Conservation (phyloP, 2,797 vertebrate genomes). For the Natrix natrix region DNA sequence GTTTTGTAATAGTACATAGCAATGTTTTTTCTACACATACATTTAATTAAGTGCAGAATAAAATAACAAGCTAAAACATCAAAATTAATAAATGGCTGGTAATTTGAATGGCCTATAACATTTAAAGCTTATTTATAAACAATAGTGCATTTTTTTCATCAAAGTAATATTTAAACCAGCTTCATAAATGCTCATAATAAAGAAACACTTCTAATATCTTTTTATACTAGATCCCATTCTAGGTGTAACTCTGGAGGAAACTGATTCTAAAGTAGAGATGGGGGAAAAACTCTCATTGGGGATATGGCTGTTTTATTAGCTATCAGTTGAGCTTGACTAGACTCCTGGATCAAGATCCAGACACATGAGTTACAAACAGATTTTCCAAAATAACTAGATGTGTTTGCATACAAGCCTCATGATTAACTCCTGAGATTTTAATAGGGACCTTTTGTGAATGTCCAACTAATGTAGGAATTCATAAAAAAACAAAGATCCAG, state of each 20-base stretch:
- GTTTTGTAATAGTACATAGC: neutral
- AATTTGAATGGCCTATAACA: too few species aligned
- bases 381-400: neutral
- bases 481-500: neutral
- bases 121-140: neutral
- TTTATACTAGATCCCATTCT: neutral
- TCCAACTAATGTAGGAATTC: neutral
- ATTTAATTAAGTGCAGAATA: neutral
- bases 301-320: neutral
- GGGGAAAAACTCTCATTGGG: neutral
- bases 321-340: neutral
- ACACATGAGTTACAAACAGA: neutral
- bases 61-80: neutral
- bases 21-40: neutral
- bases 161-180: neutral
- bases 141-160: neutral
- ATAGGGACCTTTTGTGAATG: neutral
- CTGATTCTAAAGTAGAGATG: neutral
- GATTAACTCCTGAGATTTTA: neutral
- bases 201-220: neutral
- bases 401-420: neutral
- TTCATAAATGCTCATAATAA: neutral
- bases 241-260: neutral
- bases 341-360: neutral
- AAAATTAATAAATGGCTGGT: neutral